Percentiles rank a stretch among this genome's conserved stretches.
phyloP scores from a whole-genome alignment of 2,888 invertebrate species.

The Eupithecia insigniata region DNA sequence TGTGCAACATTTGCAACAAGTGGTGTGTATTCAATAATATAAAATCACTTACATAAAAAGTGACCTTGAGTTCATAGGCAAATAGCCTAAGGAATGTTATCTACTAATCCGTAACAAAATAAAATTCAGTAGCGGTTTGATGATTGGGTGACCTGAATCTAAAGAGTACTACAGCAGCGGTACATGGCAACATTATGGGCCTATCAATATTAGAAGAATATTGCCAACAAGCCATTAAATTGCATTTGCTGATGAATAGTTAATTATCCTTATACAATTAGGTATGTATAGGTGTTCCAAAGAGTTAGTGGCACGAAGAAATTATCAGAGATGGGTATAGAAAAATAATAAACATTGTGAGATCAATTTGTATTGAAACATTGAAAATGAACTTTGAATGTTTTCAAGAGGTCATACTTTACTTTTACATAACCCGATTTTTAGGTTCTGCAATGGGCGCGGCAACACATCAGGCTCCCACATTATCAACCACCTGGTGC shows the following conservation, averaged over 20 bases:
- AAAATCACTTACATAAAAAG: constrained; percentile 8
- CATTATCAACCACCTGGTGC: constrained; percentile 98
- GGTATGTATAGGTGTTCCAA: background rate
- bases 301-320: background rate
- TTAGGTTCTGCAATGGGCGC: constrained; percentile 97
- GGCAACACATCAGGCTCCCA: constrained; percentile 99
- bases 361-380: background rate
- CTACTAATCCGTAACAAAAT: constrained; percentile 11
- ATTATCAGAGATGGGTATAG: background rate
- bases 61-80: constrained; percentile 4
- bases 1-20: constrained; percentile 99
- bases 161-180: background rate
- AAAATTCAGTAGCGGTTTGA: background rate
- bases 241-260: background rate
- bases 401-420: background rate
- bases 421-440: too few relatives aligned
- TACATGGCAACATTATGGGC: background rate
- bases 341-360: background rate
- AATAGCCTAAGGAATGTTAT: background rate
- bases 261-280: background rate
- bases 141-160: background rate
- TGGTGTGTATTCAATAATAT: constrained; percentile 85
- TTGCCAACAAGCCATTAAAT: background rate
- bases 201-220: background rate
- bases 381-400: background rate